These are phyloP conservation scores for Hirudo medicinalis DNA, from an alignment of 1,140 invertebrate genomes.

Conservation along the genomic window DNA sequence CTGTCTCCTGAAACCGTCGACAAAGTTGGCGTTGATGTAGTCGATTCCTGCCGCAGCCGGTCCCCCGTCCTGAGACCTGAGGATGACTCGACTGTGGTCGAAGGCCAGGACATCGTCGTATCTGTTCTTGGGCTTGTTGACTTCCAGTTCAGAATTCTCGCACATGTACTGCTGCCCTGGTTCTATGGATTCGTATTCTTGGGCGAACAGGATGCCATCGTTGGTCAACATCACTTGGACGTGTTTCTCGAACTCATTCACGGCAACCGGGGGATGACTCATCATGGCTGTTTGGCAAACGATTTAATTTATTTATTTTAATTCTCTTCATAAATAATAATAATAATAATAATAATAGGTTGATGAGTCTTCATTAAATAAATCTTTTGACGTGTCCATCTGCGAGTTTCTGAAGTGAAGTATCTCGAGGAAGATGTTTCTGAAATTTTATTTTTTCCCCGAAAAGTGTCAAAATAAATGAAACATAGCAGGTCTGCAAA, in stretches of 20 bases:
- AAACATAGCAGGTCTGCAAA: no score
- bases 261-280: conserved; percentile 3
- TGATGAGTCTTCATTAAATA: no score
- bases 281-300: conserved; percentile 8
- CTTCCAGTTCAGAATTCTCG: conserved; percentile 47
- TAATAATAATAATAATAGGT: no score
- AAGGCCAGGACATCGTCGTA: conserved; percentile 98
- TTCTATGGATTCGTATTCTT: conserved; percentile 19
- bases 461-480: no score
- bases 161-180: conserved; percentile 17
- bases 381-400: no score
- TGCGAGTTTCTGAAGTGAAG: no score
- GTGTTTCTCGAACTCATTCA: conserved; percentile 13
- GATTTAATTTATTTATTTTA: no score
- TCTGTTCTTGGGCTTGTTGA: conserved; percentile 95
- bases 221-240: background rate
- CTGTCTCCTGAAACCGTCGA: conserved; percentile 39
- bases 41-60: conserved; percentile 44
- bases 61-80: conserved; percentile 27
- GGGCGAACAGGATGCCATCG: conserved; percentile 8
- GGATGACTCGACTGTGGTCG: conserved; percentile 36
- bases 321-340: no score
- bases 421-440: no score
- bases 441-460: no score
- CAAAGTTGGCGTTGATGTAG: conserved; percentile 85